Evolutionary conservation across 2,797 vertebrate genomes (phyloP), one percentile per base, ranked within the genome.

Genomic region (Capromys pilorides): DNA sequence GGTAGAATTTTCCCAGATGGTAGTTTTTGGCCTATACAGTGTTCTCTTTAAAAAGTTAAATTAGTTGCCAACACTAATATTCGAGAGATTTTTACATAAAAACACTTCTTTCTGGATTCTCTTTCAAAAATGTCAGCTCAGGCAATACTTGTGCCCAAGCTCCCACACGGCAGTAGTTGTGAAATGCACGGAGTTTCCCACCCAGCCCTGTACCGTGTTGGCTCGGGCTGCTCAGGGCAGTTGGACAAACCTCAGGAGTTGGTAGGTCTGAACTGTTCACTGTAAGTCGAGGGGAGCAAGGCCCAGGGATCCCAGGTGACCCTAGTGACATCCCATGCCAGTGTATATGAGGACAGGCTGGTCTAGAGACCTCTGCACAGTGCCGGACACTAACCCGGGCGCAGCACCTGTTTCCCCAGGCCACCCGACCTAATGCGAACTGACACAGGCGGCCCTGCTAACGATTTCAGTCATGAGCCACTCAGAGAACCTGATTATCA

Each of bases 401-500:
- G 24, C 8, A 78, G 69, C 39, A 7, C 84, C 80, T 92, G 9
- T n/a, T 77, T 73, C 66, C 8, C 64, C 4, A 6, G 49, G 45
- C 36, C 75, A 57, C 73, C 57, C 80, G 64, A 11, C 36, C 80
- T 61, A 69, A n/a, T 10, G 18, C 86, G 49, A 28, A 39, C 73
- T 57, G 67, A 89, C 81, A 93, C 33, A n/a, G 71, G 81, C 84
- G 51, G 81, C 81, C 94, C 69, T 5, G 21, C 77, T 79, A 88
- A 61, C 89, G 39, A 82, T 85, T 73, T 69, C 73, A 92, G 92
- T 75, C 89, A 90, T 77, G 75, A 95, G 93, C 89, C 31, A 66
- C 78, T 96, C 89, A 33, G 93, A 90, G 71, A 95, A 88, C 88
- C 94, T 91, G 93, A 59, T 82, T 88, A 96, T 95, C 97, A 95